Evolutionary conservation across 2,797 vertebrate genomes (phyloP).

Genomic region (Streptopelia turtur): DNA sequence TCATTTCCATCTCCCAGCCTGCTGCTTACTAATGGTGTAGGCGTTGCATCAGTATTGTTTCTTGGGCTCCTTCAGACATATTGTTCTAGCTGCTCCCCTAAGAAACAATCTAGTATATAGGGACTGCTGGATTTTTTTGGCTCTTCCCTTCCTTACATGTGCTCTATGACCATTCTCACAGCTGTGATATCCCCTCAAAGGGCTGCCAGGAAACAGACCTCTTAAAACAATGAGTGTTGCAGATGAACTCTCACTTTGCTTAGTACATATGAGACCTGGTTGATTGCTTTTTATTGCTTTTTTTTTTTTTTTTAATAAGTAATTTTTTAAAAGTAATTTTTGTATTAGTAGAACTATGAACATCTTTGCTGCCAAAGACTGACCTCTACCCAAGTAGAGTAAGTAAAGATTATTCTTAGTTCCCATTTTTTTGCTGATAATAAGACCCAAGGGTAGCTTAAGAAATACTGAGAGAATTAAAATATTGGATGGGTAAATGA

Average conservation of each 20-base stretch:
- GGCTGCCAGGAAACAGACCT: neutral
- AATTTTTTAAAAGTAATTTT: neutral
- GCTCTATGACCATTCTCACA: neutral
- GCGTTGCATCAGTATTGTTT: neutral
- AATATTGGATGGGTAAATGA: slow-evolving; percentile 8
- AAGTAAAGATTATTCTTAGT: slow-evolving; percentile 55
- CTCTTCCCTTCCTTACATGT: neutral
- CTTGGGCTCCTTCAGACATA: neutral
- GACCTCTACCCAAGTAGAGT: neutral
- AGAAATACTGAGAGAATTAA: slow-evolving; percentile 44
- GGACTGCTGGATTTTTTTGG: neutral
- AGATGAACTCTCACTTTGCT: neutral
- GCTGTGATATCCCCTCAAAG: neutral
- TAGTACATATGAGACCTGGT: neutral
- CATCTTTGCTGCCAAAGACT: slow-evolving; percentile 4
- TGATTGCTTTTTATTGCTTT: neutral
- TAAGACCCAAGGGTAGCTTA: slow-evolving; percentile 33
- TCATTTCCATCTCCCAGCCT: neutral
- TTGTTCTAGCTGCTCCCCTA: neutral
- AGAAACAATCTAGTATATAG: neutral
- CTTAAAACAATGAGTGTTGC: neutral
- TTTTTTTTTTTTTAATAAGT: neutral
- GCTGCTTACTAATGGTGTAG: neutral
- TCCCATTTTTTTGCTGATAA: neutral
- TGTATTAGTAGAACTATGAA: slow-evolving; percentile 1